Conservation (phyloP, 1,140 invertebrate species). For the Plodia interpunctella region DNA sequence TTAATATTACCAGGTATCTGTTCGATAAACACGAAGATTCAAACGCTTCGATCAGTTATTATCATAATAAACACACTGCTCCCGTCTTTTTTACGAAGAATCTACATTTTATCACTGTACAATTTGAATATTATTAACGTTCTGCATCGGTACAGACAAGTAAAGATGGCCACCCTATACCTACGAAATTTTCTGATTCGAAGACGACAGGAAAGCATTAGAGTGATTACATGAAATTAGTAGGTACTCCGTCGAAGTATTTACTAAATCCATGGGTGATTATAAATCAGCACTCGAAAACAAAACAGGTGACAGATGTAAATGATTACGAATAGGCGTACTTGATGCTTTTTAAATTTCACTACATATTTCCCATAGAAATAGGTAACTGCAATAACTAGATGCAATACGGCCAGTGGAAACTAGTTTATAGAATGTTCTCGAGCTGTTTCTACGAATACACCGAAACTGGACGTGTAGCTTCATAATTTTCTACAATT, state of each 20-base stretch:
- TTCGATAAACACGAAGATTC: conserved; percentile 22
- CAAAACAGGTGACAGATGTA: too few relatives aligned
- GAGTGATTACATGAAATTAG: too few relatives aligned
- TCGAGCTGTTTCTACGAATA: not conserved
- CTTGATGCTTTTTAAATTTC: too few relatives aligned
- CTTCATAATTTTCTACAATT: conserved; percentile 1
- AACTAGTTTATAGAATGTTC: conserved; percentile 10
- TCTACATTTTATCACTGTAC: not conserved
- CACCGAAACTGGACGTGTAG: conserved; percentile 1
- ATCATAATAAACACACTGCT: conserved; percentile 47
- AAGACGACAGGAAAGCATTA: too few relatives aligned
- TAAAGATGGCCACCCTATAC: too few relatives aligned
- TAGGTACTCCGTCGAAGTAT: too few relatives aligned
- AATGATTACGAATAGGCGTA: too few relatives aligned
- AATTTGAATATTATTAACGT: not conserved
- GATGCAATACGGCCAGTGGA: not conserved
- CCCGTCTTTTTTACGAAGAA: conserved; percentile 21
- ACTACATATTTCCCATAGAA: not conserved
- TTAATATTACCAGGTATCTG: not conserved
- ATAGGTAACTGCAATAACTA: not conserved
- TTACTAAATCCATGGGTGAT: too few relatives aligned
- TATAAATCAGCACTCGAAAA: too few relatives aligned
- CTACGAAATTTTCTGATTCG: too few relatives aligned
- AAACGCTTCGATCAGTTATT: conserved; percentile 29
- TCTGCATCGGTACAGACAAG: too few relatives aligned